A percentile compares a stretch with the other conserved stretches of the same genome.
phyloP scores from a whole-genome alignment of 2,888 invertebrate genomes.

The Harpagoxenus sublaevis region DNA sequence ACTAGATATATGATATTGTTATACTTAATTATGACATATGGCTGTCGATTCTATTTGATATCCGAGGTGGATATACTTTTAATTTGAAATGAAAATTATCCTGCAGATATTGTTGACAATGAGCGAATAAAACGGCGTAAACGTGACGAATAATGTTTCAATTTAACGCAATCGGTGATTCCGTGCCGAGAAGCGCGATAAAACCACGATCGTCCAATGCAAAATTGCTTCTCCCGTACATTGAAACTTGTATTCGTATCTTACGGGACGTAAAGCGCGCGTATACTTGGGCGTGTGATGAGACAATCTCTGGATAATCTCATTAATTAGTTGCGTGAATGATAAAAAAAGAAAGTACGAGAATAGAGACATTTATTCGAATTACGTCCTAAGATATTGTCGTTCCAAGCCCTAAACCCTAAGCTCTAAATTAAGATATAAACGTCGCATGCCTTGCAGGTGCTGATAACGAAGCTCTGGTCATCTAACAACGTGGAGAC shows the following conservation, averaged over 20 bases:
- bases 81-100: not conserved
- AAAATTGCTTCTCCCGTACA: slow-evolving; percentile 3
- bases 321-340: not conserved
- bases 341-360: not conserved
- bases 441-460: slow-evolving; percentile 87
- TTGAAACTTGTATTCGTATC: slow-evolving; percentile 6
- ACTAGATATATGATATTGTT: too few species aligned
- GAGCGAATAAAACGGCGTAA: not conserved
- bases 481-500: slow-evolving; percentile 96
- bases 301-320: not conserved
- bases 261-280: not conserved
- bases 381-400: too few species aligned
- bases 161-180: slow-evolving; percentile 26
- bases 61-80: not conserved
- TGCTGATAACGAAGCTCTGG: slow-evolving; percentile 96
- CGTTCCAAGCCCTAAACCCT: too few species aligned
- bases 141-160: not conserved
- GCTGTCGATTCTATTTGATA: too few species aligned
- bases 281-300: slow-evolving; percentile 33
- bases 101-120: not conserved
- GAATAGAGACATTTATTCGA: too few species aligned
- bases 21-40: too few species aligned
- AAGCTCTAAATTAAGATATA: not conserved
- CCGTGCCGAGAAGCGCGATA: not conserved
- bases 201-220: not conserved